Percentiles rank a stretch among this genome's conserved stretches.
Evolutionary conservation across 2,113 vertebrate genomes (phyloP).

Genomic region (Lagenorhynchus albirostris): DNA sequence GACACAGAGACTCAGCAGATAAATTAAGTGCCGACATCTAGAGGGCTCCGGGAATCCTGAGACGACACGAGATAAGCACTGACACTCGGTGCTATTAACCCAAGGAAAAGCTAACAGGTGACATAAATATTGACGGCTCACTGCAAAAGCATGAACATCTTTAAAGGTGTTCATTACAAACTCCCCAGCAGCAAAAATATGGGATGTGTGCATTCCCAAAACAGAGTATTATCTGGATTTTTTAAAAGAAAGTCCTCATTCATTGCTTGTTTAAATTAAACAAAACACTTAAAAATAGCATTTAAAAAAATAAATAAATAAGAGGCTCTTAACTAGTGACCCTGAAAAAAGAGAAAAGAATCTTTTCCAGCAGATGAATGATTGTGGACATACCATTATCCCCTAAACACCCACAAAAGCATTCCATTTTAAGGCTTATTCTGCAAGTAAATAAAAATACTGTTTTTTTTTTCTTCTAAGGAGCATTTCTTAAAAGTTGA

Average conservation of each 20-base stretch:
- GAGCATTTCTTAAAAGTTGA: not conserved
- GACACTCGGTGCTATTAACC: not conserved
- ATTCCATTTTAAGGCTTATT: not conserved
- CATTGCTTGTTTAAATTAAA: not conserved
- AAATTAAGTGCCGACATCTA: not conserved
- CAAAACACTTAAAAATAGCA: not conserved
- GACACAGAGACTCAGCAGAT: not conserved
- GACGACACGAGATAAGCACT: not conserved
- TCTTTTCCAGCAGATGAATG: not conserved
- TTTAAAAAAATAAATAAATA: not conserved
- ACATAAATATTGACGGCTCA: not conserved
- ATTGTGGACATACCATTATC: not conserved
- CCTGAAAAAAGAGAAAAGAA: not conserved
- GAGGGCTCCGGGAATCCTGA: not conserved
- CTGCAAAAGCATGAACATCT: not conserved
- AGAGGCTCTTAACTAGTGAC: not conserved
- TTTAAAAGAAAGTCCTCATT: not conserved
- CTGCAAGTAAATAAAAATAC: not conserved
- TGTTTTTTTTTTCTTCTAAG: not conserved
- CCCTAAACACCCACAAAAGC: not conserved
- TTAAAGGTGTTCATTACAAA: not conserved
- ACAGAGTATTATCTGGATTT: not conserved
- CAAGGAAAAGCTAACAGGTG: not conserved
- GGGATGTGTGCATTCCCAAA: not conserved
- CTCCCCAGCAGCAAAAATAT: not conserved